Percentiles rank a stretch among this genome's conserved stretches.
phyloP scores from a whole-genome alignment of 2,113 vertebrate species.

The Zeus faber region DNA sequence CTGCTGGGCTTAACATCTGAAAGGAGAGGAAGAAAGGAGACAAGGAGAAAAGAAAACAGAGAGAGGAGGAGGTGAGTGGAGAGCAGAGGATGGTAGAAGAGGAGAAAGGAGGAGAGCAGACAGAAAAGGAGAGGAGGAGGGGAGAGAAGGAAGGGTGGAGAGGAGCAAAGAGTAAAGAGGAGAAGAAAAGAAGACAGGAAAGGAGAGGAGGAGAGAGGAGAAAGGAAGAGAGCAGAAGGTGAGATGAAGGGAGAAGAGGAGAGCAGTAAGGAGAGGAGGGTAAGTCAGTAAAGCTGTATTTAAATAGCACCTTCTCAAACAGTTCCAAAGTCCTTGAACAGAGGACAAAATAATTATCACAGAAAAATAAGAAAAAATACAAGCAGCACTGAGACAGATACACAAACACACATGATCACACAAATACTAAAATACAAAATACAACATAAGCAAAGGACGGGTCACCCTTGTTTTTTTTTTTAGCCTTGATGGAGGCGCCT shows the following conservation, averaged over 20 bases:
- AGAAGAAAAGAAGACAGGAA: neutral
- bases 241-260: neutral
- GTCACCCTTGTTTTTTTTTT: too few relatives aligned
- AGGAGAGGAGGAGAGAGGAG: neutral
- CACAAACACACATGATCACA: too few relatives aligned
- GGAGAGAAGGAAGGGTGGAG: neutral
- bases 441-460: too few relatives aligned
- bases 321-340: neutral
- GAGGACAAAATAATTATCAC: neutral
- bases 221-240: neutral
- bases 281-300: too few relatives aligned
- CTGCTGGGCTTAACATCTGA: conserved; percentile 20
- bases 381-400: too few relatives aligned
- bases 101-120: neutral
- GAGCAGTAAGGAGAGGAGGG: neutral
- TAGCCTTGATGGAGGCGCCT: too few relatives aligned
- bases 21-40: neutral
- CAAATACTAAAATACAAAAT: too few relatives aligned
- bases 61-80: neutral
- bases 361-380: too few relatives aligned
- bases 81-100: neutral
- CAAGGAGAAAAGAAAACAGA: neutral
- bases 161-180: neutral
- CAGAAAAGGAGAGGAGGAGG: neutral
- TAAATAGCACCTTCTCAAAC: too few relatives aligned